Evolutionary conservation across 2,797 vertebrate species (phyloP), one percentile per base, ranked within the genome.

Genomic region (Pteropus rufus): DNA sequence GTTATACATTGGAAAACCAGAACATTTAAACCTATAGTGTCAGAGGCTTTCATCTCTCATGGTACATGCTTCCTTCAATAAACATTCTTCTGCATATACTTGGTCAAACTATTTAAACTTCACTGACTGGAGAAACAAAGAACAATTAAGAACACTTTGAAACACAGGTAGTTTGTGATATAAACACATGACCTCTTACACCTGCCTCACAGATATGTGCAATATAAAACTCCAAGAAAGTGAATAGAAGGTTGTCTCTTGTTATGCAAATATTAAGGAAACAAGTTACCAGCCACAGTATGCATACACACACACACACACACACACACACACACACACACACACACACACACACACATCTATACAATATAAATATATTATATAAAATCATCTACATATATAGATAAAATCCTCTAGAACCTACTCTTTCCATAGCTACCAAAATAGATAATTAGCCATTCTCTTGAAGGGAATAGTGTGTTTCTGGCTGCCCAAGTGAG

Each of bases 101-200:
- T 65, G 58, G 10, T 70, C 9, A 89, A 72, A 69, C 29, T 83
- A 41, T 54, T 93, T 91, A 80, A 81, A 76, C 36, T 34, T 80
- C 31, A 64, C 6, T 52, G 21, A 18, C n/a, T 70, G 5, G 11
- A 49, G 11, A 56, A 92, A 69, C 4, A 80, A 97, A 83, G 70
- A 89, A 70, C 2, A 88, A 58, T 58, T 89, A 67, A 52, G 46
- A 80, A 29, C 31, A 81, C 4, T 73, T 44, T 65, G 11, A 85
- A 85, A 94, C 34, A 80, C 4, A 80, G 1, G 21, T 52, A 34
- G 2, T n/a, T 75, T 82, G 18, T 26, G n/a, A 46, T 52, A 19
- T 24, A 81, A 62, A 39, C 44, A 75, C 14, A 11, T 3, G 18
- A 65, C 15, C 5, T 75, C 6, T 85, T 75, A 73, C 3, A 81